These are phyloP conservation scores for Chunga burmeisteri DNA, from an alignment of 2,113 vertebrate species.

Conservation along the genomic window DNA sequence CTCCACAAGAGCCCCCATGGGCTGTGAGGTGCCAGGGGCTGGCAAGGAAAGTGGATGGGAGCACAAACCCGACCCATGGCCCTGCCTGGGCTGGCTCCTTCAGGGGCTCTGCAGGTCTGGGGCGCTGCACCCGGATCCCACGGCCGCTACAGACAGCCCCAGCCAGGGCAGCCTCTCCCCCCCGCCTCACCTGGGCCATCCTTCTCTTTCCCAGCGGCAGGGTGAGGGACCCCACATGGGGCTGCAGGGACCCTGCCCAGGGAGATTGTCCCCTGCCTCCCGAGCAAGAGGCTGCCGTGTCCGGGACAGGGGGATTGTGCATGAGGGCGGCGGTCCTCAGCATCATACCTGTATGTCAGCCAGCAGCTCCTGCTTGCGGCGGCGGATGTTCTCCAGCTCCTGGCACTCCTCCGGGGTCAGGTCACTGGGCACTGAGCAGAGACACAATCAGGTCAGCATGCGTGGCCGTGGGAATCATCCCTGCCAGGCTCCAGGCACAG, in stretches of 20 bases:
- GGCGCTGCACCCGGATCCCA: neutral
- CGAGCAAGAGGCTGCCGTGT: too few relatives aligned
- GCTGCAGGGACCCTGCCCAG: neutral
- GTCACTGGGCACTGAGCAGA: constrained; percentile 88
- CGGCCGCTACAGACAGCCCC: accelerated
- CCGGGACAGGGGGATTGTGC: neutral
- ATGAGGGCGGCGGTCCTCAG: neutral
- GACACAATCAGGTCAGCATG: accelerated
- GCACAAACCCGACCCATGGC: neutral
- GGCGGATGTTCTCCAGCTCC: constrained; percentile 94
- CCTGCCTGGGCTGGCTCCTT: neutral
- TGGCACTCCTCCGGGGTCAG: constrained; percentile 93
- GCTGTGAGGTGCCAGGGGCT: neutral
- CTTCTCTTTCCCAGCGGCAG: neutral
- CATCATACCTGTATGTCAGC: constrained; percentile 93
- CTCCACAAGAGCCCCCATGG: accelerated
- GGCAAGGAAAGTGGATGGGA: neutral
- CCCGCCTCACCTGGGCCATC: neutral
- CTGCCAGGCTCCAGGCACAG: neutral
- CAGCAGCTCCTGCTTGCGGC: constrained; percentile 95
- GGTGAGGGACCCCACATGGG: neutral
- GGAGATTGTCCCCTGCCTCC: neutral
- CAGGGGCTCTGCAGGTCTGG: accelerated
- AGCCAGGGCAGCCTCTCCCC: neutral
- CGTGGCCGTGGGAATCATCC: accelerated